Conservation (phyloP, 2,797 vertebrate genomes). For the Anguilla anguilla region DNA sequence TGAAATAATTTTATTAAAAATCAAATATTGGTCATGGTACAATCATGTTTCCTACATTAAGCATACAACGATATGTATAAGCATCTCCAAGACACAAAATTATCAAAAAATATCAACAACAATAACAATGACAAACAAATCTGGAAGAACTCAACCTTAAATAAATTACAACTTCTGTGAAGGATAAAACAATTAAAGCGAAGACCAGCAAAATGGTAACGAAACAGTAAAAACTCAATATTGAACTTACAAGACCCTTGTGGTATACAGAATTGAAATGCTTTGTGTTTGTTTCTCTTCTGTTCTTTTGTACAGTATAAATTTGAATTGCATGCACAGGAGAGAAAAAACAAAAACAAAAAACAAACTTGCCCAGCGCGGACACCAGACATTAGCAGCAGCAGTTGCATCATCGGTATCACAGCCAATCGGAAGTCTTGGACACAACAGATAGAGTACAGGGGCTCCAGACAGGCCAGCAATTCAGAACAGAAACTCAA, state of each 20-base stretch:
- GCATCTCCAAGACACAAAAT: slow-evolving; percentile 13
- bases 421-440: slow-evolving; percentile 52
- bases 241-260: neutral
- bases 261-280: slow-evolving; percentile 52
- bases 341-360: slow-evolving; percentile 46
- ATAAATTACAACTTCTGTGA: slow-evolving; percentile 24
- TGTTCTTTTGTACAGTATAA: slow-evolving; percentile 58
- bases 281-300: slow-evolving; percentile 61
- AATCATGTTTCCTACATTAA: slow-evolving; percentile 37
- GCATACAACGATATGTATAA: slow-evolving; percentile 46
- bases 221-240: neutral
- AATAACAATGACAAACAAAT: slow-evolving; percentile 29
- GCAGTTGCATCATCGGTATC: slow-evolving; percentile 61
- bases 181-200: slow-evolving; percentile 19
- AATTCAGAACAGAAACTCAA: slow-evolving; percentile 50
- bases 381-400: slow-evolving; percentile 69
- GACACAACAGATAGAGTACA: slow-evolving; percentile 64
- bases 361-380: slow-evolving; percentile 65
- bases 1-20: slow-evolving; percentile 31
- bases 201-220: neutral
- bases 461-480: slow-evolving; percentile 57
- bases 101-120: slow-evolving; percentile 42
- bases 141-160: slow-evolving; percentile 32
- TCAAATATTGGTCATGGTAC: slow-evolving; percentile 25
- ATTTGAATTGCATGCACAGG: slow-evolving; percentile 67